Percentiles rank a stretch among this genome's conserved stretches.
These are phyloP conservation scores for Crematogaster levior DNA, from an alignment of 2,888 invertebrate genomes.

Conservation along the genomic window DNA sequence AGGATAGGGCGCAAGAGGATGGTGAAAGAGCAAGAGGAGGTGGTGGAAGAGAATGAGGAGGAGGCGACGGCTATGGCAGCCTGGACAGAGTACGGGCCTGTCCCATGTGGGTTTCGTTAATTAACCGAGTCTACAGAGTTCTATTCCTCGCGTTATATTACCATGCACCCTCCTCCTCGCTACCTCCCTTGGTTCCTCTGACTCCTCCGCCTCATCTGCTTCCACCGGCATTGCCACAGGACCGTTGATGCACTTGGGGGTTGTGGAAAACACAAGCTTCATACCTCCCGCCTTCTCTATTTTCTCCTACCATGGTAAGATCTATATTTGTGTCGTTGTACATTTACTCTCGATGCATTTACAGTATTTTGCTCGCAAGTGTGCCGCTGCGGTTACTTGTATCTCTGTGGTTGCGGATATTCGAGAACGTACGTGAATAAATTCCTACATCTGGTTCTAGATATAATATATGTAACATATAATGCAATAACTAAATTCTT, in stretches of 20 bases:
- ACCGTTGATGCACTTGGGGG: slow-evolving; percentile 68
- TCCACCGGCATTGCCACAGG: slow-evolving; percentile 55
- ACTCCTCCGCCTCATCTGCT: slow-evolving; percentile 46
- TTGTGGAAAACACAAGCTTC: slow-evolving; percentile 55
- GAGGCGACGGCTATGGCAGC: slow-evolving; percentile 48
- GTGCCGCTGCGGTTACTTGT: slow-evolving; percentile 22
- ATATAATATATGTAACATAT: neutral
- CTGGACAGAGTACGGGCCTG: slow-evolving; percentile 72
- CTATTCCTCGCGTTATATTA: slow-evolving; percentile 74
- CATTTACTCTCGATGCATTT: slow-evolving; percentile 58
- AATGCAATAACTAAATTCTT: neutral
- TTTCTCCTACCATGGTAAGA: slow-evolving; percentile 9
- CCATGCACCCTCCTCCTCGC: slow-evolving; percentile 34
- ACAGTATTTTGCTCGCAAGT: slow-evolving; percentile 53
- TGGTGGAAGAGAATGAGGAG: slow-evolving; percentile 24
- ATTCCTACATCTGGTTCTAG: neutral
- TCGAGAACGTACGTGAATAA: neutral
- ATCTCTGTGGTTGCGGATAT: slow-evolving; percentile 16
- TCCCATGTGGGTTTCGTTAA: slow-evolving; percentile 84
- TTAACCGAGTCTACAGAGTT: slow-evolving; percentile 82
- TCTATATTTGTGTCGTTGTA: slow-evolving; percentile 34
- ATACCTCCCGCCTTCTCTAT: slow-evolving; percentile 5
- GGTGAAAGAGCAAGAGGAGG: slow-evolving; percentile 35
- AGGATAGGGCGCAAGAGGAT: slow-evolving; percentile 22
- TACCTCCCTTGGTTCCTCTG: neutral